Evolutionary conservation across 2,888 invertebrate genomes (phyloP).

Genomic region (Timema podura): DNA sequence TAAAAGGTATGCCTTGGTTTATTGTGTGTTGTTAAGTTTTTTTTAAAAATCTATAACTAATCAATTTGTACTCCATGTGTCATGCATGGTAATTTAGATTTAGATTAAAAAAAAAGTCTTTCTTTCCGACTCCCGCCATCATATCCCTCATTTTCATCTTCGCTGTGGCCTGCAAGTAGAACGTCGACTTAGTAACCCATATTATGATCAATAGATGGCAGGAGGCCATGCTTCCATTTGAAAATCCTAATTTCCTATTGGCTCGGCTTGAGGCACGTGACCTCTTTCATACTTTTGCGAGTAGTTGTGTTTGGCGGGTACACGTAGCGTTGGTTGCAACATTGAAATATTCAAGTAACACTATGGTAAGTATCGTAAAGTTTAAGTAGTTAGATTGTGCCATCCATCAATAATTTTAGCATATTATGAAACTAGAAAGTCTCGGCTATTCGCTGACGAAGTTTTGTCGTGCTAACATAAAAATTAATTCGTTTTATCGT

Average conservation of each 20-base stretch:
- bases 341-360: conserved; percentile 20
- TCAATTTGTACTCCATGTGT: too few species aligned
- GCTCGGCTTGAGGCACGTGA: conserved; percentile 43
- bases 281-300: conserved; percentile 31
- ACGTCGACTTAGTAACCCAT: conserved; percentile 6
- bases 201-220: conserved; percentile 29
- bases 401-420: conserved; percentile 39
- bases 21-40: too few species aligned
- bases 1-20: too few species aligned
- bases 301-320: conserved; percentile 42
- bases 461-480: conserved; percentile 53
- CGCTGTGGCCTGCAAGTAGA: conserved; percentile 16
- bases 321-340: conserved; percentile 35
- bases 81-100: too few species aligned
- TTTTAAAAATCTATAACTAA: too few species aligned
- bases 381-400: conserved; percentile 41
- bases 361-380: conserved; percentile 50
- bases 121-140: too few species aligned
- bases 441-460: conserved; percentile 52
- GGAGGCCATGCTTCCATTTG: conserved; percentile 25
- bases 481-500: conserved; percentile 55
- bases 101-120: too few species aligned
- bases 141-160: conserved; percentile 18
- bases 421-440: conserved; percentile 38
- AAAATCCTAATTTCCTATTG: conserved; percentile 38